phyloP scores from a whole-genome alignment of 2,113 vertebrate genomes.

The Aptenodytes forsteri region DNA sequence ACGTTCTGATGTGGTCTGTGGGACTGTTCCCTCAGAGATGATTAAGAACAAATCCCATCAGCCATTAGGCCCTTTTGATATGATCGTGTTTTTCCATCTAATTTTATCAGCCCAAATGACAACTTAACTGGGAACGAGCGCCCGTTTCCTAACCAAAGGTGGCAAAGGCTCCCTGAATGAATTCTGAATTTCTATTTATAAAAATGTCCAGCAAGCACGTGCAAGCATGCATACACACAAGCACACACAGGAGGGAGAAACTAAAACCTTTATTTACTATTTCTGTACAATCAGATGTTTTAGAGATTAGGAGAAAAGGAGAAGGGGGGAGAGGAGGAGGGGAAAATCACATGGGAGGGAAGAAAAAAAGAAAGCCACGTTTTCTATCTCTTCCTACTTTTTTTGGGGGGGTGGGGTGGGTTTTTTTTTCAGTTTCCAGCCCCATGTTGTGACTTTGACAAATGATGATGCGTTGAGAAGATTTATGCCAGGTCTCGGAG shows the following conservation, averaged over 20 bases:
- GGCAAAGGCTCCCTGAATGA: background rate
- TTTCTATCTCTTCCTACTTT: slow-evolving; percentile 48
- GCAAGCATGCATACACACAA: background rate
- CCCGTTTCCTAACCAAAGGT: background rate
- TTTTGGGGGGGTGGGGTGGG: no score
- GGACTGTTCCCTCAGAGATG: background rate
- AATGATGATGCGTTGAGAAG: slow-evolving; percentile 72
- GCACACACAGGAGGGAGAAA: background rate
- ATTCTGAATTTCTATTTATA: background rate
- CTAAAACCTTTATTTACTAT: background rate
- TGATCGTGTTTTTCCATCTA: background rate
- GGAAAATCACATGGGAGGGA: slow-evolving; percentile 13
- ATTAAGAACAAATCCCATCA: background rate
- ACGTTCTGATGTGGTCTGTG: background rate
- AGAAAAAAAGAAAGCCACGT: slow-evolving; percentile 49
- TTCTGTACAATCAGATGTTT: slow-evolving; percentile 75
- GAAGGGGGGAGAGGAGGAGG: background rate
- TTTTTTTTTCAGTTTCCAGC: slow-evolving; percentile 3
- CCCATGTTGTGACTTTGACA: slow-evolving; percentile 77
- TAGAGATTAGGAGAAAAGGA: slow-evolving; percentile 72
- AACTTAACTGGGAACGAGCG: background rate
- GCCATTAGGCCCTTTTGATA: background rate
- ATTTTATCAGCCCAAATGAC: background rate
- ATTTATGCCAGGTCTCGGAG: slow-evolving; percentile 74
- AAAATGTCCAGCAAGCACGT: background rate